A percentile compares a stretch with the other conserved stretches of the same genome.
Conservation (phyloP, 2,113 vertebrate genomes). For the Apteryx mantelli region DNA sequence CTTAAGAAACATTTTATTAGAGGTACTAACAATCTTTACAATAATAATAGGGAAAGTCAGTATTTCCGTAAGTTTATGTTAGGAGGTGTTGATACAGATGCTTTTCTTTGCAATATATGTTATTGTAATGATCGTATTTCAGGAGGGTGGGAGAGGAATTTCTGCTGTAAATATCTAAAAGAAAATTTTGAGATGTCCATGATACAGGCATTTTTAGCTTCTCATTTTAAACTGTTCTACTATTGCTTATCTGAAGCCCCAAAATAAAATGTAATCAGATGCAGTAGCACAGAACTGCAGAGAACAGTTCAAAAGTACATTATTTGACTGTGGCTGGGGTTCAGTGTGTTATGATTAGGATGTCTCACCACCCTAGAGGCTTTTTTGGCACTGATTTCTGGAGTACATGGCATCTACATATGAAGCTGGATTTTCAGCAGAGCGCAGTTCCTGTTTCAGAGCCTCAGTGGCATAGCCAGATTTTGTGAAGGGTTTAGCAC, state of each 20-base stretch:
- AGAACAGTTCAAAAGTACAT: background rate
- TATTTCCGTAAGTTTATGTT: constrained; percentile 35
- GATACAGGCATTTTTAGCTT: background rate
- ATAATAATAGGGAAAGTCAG: constrained; percentile 54
- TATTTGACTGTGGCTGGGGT: background rate
- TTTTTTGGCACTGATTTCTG: background rate
- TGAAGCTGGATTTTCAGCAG: background rate
- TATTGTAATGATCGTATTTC: constrained; percentile 47
- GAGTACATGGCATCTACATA: background rate
- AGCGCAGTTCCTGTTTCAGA: background rate
- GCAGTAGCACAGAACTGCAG: background rate
- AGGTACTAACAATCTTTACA: constrained; percentile 53
- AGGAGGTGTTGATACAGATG: constrained; percentile 57
- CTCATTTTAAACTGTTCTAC: background rate
- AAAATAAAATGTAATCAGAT: background rate
- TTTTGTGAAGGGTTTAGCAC: background rate
- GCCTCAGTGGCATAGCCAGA: background rate
- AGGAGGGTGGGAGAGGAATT: constrained; percentile 45
- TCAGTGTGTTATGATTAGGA: background rate
- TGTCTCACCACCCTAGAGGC: accelerated
- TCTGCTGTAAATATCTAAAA: constrained; percentile 22
- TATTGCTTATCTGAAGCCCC: background rate
- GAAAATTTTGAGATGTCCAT: background rate
- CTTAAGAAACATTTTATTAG: constrained; percentile 70
- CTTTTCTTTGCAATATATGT: constrained; percentile 39